Percentiles rank a stretch among this genome's conserved stretches.
Conservation (phyloP, 2,113 vertebrate genomes). For the Glareola pratincola region DNA sequence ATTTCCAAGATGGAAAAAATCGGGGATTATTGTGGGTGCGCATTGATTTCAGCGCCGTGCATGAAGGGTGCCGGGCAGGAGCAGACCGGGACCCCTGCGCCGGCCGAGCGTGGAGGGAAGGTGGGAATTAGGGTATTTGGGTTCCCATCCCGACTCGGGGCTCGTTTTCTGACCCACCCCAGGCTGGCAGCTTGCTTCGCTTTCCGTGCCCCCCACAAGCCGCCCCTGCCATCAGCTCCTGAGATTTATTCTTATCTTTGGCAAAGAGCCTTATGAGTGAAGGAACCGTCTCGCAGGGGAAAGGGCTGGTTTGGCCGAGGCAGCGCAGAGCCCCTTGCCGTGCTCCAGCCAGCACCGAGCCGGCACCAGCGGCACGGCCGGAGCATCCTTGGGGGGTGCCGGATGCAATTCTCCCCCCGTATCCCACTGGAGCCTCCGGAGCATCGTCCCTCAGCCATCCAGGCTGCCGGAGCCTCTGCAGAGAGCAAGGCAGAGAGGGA, state of each 20-base stretch:
- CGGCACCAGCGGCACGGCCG: not conserved
- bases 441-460: rapidly evolving
- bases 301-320: rapidly evolving
- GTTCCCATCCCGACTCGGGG: rapidly evolving
- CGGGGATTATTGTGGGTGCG: not conserved
- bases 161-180: not conserved
- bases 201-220: not conserved
- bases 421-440: too few species aligned
- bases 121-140: not conserved
- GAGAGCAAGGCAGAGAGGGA: not conserved
- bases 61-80: not conserved
- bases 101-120: rapidly evolving
- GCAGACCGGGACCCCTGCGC: not conserved
- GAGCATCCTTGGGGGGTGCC: not conserved
- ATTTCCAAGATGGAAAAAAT: not conserved
- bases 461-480: not conserved
- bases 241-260: not conserved
- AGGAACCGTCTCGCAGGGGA: not conserved
- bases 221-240: not conserved
- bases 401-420: not conserved
- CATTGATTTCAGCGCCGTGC: not conserved
- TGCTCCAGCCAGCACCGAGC: not conserved
- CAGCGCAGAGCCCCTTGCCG: not conserved
- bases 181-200: not conserved
- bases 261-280: not conserved